Conservation (phyloP, 2,888 invertebrate species). For the Nomada ferruginata region DNA sequence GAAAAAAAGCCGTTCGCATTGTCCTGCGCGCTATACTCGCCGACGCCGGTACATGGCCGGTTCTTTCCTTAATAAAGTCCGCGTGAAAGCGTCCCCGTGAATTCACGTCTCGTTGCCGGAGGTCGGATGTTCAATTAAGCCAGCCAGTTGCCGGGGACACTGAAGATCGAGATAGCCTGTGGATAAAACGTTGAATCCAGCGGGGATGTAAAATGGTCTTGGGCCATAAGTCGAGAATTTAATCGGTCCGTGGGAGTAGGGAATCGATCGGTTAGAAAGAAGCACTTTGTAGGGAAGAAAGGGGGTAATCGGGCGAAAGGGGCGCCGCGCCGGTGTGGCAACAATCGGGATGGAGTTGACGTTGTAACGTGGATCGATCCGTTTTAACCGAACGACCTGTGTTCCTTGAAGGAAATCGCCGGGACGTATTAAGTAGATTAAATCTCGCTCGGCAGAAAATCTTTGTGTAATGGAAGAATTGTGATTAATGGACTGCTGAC, state of each 20-base stretch:
- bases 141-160: not conserved
- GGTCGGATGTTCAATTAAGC: slow-evolving; percentile 46
- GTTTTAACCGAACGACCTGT: slow-evolving; percentile 10
- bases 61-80: slow-evolving; percentile 62
- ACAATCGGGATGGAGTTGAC: slow-evolving; percentile 25
- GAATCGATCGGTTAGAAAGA: slow-evolving; percentile 26
- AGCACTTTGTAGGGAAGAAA: not conserved
- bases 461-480: slow-evolving; percentile 4
- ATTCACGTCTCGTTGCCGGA: slow-evolving; percentile 14
- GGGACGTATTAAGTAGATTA: slow-evolving; percentile 36
- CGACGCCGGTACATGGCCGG: slow-evolving; percentile 46
- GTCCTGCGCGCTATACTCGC: slow-evolving; percentile 45
- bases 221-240: slow-evolving; percentile 22
- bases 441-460: slow-evolving; percentile 1
- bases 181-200: slow-evolving; percentile 4
- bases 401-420: slow-evolving; percentile 11
- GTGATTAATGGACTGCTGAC: not conserved
- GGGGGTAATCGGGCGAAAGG: not conserved
- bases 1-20: slow-evolving; percentile 42
- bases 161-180: too few species aligned
- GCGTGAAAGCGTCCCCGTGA: slow-evolving; percentile 48
- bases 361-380: slow-evolving; percentile 24
- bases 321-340: slow-evolving; percentile 9
- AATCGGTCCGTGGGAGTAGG: slow-evolving; percentile 4
- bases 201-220: not conserved